Evolutionary conservation across 1,140 invertebrate genomes (phyloP), one percentile per base, ranked within the genome.

Genomic region (Ephestia elutella): DNA sequence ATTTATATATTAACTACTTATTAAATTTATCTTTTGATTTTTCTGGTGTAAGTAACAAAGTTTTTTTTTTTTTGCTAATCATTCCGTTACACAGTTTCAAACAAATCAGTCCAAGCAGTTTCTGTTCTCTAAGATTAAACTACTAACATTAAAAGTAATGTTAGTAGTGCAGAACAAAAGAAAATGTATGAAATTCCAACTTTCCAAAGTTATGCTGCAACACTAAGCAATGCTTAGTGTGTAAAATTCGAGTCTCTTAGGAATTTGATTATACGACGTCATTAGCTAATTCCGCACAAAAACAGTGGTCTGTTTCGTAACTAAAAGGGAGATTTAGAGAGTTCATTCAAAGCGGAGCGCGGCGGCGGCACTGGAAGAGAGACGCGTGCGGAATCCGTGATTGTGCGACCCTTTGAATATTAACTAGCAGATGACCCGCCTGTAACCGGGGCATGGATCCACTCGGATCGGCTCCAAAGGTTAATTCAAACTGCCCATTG

Each of bases 401-500:
- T 84, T 68, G 75, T 74, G 73, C 69, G 73, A 75, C 75, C 78
- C 75, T 82, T 80, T 86, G 80, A 83, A 86, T 84, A 83, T 82
- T 84, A 84, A 84, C 70, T 80, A 80, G 68, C 67, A 71, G 72
- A 78, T 78, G 80, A 80, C 74, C 80, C 75, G 73, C 63, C 72
- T 66, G 66, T 72, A 78, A 70, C 71, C 75, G 57, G 65, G 70
- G 70, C 67, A 71, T 71, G 68, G 68, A 76, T 72, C 65, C 68
- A 70, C 30, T 8, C 68, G 63, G 66, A 63, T 62, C 63, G 62
- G 65, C 64, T 73, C 65, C 64, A 75, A 73, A 76, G 71, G 74
- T 78, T 73, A 75, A 78, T 76, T 75, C 66, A 66, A 68, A 76
- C 63, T 64, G 60, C 55, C 62, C 60, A 63, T 62, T 53, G 19